Evolutionary conservation across 2,888 invertebrate genomes (phyloP).

Genomic region (Cyrtodaria siliqua): DNA sequence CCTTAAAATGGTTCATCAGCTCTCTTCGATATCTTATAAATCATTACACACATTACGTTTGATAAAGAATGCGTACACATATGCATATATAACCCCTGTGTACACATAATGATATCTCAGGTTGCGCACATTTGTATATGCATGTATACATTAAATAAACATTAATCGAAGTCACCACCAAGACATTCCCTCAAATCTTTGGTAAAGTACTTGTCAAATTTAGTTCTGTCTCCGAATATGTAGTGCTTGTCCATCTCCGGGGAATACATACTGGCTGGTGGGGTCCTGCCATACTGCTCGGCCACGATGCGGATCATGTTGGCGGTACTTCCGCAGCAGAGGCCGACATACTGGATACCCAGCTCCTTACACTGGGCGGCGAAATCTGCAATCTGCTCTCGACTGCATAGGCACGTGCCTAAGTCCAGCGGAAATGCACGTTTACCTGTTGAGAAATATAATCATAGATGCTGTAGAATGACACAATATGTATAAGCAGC

Average conservation of each 20-base stretch:
- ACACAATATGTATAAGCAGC: too few relatives aligned
- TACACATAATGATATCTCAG: too few relatives aligned
- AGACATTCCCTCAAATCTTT: neutral
- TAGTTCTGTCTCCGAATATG: constrained; percentile 24
- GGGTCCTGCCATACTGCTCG: constrained; percentile 70
- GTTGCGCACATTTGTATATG: too few relatives aligned
- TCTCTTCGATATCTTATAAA: too few relatives aligned
- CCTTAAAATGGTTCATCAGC: too few relatives aligned
- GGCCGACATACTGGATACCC: constrained; percentile 78
- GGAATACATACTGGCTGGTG: constrained; percentile 69
- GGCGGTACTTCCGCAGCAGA: constrained; percentile 81
- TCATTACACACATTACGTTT: too few relatives aligned
- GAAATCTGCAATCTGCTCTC: constrained; percentile 72
- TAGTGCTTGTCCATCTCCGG: constrained; percentile 67
- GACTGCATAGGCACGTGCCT: constrained; percentile 59
- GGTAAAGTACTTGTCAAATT: constrained; percentile 9
- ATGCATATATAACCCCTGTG: too few relatives aligned
- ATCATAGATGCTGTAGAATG: too few relatives aligned
- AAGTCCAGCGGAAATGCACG: constrained; percentile 73
- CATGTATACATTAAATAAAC: too few relatives aligned
- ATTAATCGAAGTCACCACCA: neutral
- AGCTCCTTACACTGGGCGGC: constrained; percentile 70
- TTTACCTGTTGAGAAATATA: too few relatives aligned
- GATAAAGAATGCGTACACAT: too few relatives aligned
- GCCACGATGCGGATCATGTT: constrained; percentile 73